phyloP scores from a whole-genome alignment of 2,888 invertebrate species.

The Pristionchus arcanus region DNA sequence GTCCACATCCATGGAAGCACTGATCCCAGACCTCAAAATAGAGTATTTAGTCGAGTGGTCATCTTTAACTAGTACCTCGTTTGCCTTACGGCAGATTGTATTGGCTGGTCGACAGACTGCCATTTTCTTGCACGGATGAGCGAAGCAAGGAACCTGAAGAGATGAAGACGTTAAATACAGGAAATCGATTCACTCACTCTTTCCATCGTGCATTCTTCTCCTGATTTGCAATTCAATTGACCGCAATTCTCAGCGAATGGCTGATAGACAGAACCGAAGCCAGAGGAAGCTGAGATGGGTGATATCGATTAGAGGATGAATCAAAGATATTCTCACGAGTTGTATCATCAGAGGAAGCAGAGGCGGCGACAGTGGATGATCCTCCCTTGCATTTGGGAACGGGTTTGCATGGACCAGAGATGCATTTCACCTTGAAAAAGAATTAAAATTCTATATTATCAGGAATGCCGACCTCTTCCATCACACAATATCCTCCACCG shows the following conservation, averaged over 20 bases:
- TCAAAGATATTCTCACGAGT: not conserved
- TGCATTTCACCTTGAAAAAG: slow-evolving; percentile 32
- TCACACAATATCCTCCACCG: not conserved
- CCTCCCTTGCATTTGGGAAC: slow-evolving; percentile 5
- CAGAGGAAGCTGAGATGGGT: not conserved
- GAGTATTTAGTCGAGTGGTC: not conserved
- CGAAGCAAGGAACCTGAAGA: slow-evolving; percentile 9
- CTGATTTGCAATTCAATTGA: not conserved
- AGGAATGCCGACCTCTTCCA: not conserved
- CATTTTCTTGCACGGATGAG: slow-evolving; percentile 38
- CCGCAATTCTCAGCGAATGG: slow-evolving; percentile 22
- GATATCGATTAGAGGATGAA: not conserved
- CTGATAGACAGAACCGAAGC: slow-evolving; percentile 17
- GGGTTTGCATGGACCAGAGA: slow-evolving; percentile 27
- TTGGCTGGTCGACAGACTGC: slow-evolving; percentile 8
- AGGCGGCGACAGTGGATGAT: not conserved
- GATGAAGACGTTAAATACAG: not conserved
- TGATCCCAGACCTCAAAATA: slow-evolving; percentile 1
- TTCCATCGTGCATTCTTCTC: slow-evolving; percentile 24
- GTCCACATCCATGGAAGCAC: not conserved
- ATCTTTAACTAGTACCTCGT: not conserved
- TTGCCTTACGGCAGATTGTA: not conserved
- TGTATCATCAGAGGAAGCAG: not conserved
- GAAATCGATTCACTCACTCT: not conserved
- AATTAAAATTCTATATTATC: too few species aligned